Evolutionary conservation across 1,140 invertebrate species (phyloP), one percentile per base, ranked within the genome.

Genomic region (Orius insidiosus): DNA sequence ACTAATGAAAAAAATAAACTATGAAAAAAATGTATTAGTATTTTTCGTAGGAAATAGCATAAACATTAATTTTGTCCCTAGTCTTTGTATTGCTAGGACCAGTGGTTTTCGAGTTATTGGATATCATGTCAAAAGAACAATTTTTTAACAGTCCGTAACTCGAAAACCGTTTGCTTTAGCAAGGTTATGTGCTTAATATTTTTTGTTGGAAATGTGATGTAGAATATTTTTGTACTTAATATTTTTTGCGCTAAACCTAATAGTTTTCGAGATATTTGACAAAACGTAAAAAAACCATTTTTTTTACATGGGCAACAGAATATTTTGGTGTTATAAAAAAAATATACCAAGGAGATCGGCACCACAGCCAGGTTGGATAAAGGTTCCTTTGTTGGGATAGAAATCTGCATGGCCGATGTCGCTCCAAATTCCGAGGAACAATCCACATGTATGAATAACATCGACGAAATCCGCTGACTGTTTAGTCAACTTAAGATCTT

Each of bases 321-420:
- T 33, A 33, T 33, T 7, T 8, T 33, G 32, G 7, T 39, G 37
- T 8, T 7, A 43, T 8, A 7, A 33, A 7, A 33, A 14, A 19
- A 18, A 14, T 19, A 30, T n/a, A 43, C 41, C 41, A 5, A 30
- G 18, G 10, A 30, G 18, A 32, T 30, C 31, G 9, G 38, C 32
- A 7, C 40, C 33, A 37, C 79, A 83, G 3, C 78, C 79, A 0
- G 76, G 76, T 54, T 82, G 80, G 1, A 64, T 57, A 0, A 59
- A 54, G 1, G 55, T 59, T 0, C 70, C 70, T 38, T 67, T 69
- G 53, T 76, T 76, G 1, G 74, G 74, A 62, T 70, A 79, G 49
- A 76, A 72, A 48, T 78, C 75, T 1, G 65, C 68, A 1, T 68
- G 67, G 3, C 74, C 76, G 0, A 68, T 57, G 0, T 68, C 57